Conservation (phyloP, 1,140 invertebrate species). For the Ganaspis sp. region DNA sequence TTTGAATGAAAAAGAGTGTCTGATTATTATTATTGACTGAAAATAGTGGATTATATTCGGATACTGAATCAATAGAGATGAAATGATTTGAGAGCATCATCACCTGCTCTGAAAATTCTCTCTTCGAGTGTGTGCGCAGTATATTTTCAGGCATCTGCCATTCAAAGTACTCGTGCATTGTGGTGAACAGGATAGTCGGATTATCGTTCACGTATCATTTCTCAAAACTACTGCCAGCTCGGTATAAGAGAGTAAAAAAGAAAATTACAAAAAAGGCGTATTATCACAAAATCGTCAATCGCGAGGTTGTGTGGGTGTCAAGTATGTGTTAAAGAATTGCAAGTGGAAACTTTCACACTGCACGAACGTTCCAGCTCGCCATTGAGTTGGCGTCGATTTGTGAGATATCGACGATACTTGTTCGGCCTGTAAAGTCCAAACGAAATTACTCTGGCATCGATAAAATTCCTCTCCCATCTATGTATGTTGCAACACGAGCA, state of each 20-base stretch:
- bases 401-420: slow-evolving; percentile 17
- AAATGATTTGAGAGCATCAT: slow-evolving; percentile 42
- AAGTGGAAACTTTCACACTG: slow-evolving; percentile 23
- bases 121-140: slow-evolving; percentile 46
- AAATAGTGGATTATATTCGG: not conserved
- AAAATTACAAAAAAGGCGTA: slow-evolving; percentile 41
- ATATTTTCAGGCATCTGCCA: slow-evolving; percentile 44
- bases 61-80: not conserved
- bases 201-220: slow-evolving; percentile 54
- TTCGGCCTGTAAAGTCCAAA: slow-evolving; percentile 25
- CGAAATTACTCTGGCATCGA: slow-evolving; percentile 19
- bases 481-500: not conserved
- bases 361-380: not conserved
- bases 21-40: not conserved
- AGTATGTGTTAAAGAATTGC: slow-evolving; percentile 8
- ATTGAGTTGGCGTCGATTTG: slow-evolving; percentile 22
- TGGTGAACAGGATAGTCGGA: slow-evolving; percentile 48
- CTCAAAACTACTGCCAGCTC: slow-evolving; percentile 47
- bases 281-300: slow-evolving; percentile 47
- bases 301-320: slow-evolving; percentile 32
- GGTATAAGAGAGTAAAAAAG: slow-evolving; percentile 45
- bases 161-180: slow-evolving; percentile 56
- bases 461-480: not conserved
- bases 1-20: not conserved
- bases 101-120: slow-evolving; percentile 67